Base-by-base conservation (phyloP, 2,888 invertebrate genomes). In the Bellardia pandia region DNA sequence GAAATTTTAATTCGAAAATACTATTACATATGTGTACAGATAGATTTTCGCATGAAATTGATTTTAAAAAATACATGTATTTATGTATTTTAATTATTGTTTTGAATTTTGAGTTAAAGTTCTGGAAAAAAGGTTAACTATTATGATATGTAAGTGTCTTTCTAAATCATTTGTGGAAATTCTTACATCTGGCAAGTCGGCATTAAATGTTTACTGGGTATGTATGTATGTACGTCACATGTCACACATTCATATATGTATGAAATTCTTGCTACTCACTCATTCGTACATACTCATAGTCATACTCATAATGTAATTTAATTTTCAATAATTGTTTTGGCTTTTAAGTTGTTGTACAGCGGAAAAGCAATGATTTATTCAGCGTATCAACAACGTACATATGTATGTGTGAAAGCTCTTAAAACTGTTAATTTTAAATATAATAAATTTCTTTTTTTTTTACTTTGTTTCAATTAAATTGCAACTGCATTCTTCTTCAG, bases 401-500 rank as follows among this genome's bases (percentile, higher is more conserved):
- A 33, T 58, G 72, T 30, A 33, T 58, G 72, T 85, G 51, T 74
- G 30, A 42, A 37, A 72, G 40, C 37, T 62, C 33, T 62, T 62
- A 48, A 16, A 16, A 16, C 16, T 56, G 53, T 37, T 71, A 56
- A 42, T 68, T n/a, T 68, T 45, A 45, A 45, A 66, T 45, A 56
- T 81, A 23, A 51, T 40, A 13, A 37, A n/a, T 75, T 30, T n/a
- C n/a, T n/a, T n/a, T 64, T 14, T 37, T n/a, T 42, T 60, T 14
- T 58, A 40, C 11, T 8, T 45, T 80, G 30, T 72, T 53, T 81
- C 33, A 72, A 81, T 66, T 72, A 76, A 77, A 48, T 72, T 77
- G 42, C 51, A 60, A 53, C 58, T 79, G 72, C 74, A 68, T 60
- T 42, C 51, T 23, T 51, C 53, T 58, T 68, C 6, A 64, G 40